Percentiles rank a stretch among this genome's conserved stretches.
phyloP scores from a whole-genome alignment of 2,113 vertebrate genomes.

The Pluvialis apricaria region DNA sequence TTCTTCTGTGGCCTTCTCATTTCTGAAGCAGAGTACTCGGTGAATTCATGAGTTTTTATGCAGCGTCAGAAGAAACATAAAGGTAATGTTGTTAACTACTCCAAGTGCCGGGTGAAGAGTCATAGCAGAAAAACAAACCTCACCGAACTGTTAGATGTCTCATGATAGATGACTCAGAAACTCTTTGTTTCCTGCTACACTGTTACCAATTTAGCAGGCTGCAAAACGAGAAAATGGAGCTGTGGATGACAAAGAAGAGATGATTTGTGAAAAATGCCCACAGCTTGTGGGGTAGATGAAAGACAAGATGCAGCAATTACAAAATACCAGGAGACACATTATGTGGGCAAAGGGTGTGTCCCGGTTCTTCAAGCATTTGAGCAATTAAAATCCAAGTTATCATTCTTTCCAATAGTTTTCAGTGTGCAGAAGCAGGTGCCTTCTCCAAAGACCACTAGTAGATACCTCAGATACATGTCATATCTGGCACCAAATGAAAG shows the following conservation, averaged over 20 bases:
- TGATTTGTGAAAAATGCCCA: slow-evolving; percentile 36
- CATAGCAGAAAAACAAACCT: slow-evolving; percentile 39
- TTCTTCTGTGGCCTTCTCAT: background rate
- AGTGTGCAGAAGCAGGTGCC: background rate
- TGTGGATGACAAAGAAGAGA: slow-evolving; percentile 30
- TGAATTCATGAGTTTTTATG: slow-evolving; percentile 3
- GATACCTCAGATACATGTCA: background rate
- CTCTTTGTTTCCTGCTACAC: slow-evolving; percentile 21
- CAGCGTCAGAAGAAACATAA: slow-evolving; percentile 17
- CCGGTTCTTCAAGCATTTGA: background rate
- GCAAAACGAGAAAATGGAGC: slow-evolving; percentile 39
- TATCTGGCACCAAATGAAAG: background rate
- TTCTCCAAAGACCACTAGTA: background rate
- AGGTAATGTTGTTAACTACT: background rate
- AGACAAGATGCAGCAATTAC: slow-evolving; percentile 25
- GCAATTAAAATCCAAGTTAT: background rate
- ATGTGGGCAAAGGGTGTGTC: background rate
- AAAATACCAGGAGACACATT: slow-evolving; percentile 8
- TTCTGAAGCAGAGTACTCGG: background rate
- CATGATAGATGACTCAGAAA: slow-evolving; percentile 57
- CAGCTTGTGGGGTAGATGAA: slow-evolving; percentile 30
- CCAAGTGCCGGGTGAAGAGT: background rate
- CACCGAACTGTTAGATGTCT: slow-evolving; percentile 29
- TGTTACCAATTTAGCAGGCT: slow-evolving; percentile 37
- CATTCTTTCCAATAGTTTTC: background rate